phyloP scores from a whole-genome alignment of 2,888 invertebrate genomes.

The Drosophila ezoana region DNA sequence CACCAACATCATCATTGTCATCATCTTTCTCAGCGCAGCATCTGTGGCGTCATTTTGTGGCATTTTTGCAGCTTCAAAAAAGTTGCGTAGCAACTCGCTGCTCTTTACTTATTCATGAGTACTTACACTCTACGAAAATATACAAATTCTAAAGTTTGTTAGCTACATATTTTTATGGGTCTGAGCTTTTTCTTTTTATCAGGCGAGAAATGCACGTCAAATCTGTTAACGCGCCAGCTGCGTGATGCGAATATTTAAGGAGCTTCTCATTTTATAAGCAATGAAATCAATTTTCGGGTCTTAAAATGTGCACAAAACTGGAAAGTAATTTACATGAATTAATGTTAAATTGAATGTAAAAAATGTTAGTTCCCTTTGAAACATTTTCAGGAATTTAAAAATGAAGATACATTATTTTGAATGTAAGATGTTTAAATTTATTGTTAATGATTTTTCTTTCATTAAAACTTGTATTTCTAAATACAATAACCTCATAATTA shows the following conservation, averaged over 20 bases:
- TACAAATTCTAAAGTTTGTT: slow-evolving; percentile 36
- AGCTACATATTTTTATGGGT: slow-evolving; percentile 1
- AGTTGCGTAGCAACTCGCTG: slow-evolving; percentile 43
- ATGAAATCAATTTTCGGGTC: slow-evolving; percentile 10
- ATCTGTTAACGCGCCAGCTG: slow-evolving; percentile 40
- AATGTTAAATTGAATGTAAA: neutral
- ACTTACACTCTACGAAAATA: slow-evolving; percentile 10
- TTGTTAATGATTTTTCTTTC: no score
- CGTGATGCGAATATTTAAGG: slow-evolving; percentile 29
- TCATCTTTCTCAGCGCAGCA: slow-evolving; percentile 13
- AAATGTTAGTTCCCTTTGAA: no score
- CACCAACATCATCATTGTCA: slow-evolving; percentile 10
- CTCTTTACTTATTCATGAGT: slow-evolving; percentile 34
- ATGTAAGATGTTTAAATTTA: no score
- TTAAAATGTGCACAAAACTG: slow-evolving; percentile 1
- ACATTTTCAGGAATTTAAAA: no score
- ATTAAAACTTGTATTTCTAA: no score
- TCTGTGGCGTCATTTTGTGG: slow-evolving; percentile 35
- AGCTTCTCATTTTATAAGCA: slow-evolving; percentile 8
- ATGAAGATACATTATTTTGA: no score
- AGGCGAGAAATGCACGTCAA: slow-evolving; percentile 50
- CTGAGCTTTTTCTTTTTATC: slow-evolving; percentile 15
- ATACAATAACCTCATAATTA: no score
- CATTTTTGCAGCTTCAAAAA: slow-evolving; percentile 26
- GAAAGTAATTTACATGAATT: slow-evolving; percentile 2